Base-by-base conservation (phyloP, 2,888 invertebrate species). In the Lasius platythorax region DNA sequence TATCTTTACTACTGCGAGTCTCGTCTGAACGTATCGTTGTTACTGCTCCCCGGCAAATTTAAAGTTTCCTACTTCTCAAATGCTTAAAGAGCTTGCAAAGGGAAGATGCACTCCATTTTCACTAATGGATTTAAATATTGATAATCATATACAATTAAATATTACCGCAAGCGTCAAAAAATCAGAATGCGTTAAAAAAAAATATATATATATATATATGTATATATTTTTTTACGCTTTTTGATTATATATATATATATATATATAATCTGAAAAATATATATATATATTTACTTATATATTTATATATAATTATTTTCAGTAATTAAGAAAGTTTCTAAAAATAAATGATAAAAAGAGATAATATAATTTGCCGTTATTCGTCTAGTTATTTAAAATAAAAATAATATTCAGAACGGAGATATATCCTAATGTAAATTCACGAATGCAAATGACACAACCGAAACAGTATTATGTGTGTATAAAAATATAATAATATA, bases 401-500 rank as follows among this genome's bases (percentile, higher is more conserved):
- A 15, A n/a, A 15, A 8, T 9, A 50, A 15, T 23, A 37, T 64
- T 37, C 37, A 12, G 53, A 28, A 15, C 18, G n/a, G 18, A 15
- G 2, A 8, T 40, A 18, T 33, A 53, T 33, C 11, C 81, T 84
- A 84, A 72, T 79, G 23, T 23, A 82, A 86, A 33, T 82, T 67
- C 11, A 33, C 33, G 30, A 50, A 50, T 70, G n/a, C 40, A 82
- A 85, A 75, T 63, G 23, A 85, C 72, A 85, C 63, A 87, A 76
- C 37, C 33, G 33, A 28, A 6, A 8, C n/a, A 53, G 50, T n/a
- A 8, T 53, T 23, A 81, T 68, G 68, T 82, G 33, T 46, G 6
- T 53, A n/a, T 11, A 84, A 83, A 89, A 89, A 84, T 84, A 85
- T 78, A 89, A 79, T 89, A 89, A 84, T 89, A 63, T 72, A 63